A percentile compares a stretch with the other conserved stretches of the same genome.
Evolutionary conservation across 2,113 vertebrate genomes (phyloP).

Genomic region (Chrysochloris asiatica): DNA sequence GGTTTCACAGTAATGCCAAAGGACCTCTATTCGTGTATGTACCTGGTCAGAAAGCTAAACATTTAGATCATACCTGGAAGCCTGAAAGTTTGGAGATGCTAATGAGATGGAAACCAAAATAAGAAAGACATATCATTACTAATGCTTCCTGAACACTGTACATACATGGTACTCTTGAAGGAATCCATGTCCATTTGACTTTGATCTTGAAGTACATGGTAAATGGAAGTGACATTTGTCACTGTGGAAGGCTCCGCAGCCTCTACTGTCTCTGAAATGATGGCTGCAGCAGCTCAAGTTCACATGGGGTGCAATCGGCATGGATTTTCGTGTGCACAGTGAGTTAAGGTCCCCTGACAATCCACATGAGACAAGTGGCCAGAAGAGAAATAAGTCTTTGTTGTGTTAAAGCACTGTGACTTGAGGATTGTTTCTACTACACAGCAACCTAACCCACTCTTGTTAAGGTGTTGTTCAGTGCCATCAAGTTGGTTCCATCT

Average conservation of each 20-base stretch:
- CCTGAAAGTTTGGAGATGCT: not conserved
- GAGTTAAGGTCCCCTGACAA: not conserved
- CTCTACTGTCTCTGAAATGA: not conserved
- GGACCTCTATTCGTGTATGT: not conserved
- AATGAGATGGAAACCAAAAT: not conserved
- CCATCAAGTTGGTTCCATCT: too few relatives aligned
- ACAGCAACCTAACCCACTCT: not conserved
- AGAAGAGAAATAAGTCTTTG: not conserved
- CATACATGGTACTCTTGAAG: not conserved
- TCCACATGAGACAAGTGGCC: not conserved
- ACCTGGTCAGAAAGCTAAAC: not conserved
- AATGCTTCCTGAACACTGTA: not conserved
- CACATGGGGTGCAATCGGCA: not conserved
- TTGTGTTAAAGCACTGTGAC: not conserved
- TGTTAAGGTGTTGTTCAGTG: too few relatives aligned
- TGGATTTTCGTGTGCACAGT: accelerated
- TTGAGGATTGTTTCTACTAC: not conserved
- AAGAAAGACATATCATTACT: not conserved
- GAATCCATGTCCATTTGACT: not conserved
- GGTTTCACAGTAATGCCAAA: not conserved
- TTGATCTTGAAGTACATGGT: not conserved
- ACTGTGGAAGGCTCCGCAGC: not conserved
- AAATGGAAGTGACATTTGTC: not conserved
- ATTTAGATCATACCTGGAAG: not conserved
- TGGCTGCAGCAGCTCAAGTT: accelerated